These are phyloP conservation scores for Papilio aristodemus DNA, from an alignment of 1,140 invertebrate genomes.

Conservation along the genomic window DNA sequence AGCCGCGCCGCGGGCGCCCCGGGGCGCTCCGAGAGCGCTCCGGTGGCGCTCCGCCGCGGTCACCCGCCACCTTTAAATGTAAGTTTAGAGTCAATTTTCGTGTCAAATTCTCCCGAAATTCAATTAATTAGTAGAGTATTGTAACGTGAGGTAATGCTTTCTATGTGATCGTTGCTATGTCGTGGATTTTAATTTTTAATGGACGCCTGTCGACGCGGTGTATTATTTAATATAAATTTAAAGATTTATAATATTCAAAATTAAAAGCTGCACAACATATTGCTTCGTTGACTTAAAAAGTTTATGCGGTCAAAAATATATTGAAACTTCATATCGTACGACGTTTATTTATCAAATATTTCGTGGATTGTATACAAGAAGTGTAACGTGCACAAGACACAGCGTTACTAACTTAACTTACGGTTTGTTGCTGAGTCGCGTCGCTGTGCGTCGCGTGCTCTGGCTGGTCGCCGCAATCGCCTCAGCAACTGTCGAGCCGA, in stretches of 20 bases:
- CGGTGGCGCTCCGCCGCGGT: background rate
- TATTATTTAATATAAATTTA: background rate
- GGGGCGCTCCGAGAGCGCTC: background rate
- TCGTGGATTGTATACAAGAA: background rate
- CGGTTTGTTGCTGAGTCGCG: slow-evolving; percentile 31
- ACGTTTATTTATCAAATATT: background rate
- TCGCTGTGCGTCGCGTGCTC: slow-evolving; percentile 35
- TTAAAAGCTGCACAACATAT: background rate
- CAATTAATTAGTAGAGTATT: slow-evolving; percentile 77
- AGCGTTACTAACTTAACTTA: background rate
- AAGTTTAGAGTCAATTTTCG: slow-evolving; percentile 78
- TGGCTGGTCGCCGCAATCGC: too few species aligned
- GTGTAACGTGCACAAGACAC: background rate
- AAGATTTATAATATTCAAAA: background rate
- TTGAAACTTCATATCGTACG: background rate
- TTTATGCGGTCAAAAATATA: too few species aligned
- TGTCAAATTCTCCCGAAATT: slow-evolving; percentile 80
- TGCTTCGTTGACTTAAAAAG: too few species aligned
- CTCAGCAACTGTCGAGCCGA: slow-evolving; percentile 63
- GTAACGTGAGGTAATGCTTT: slow-evolving; percentile 56
- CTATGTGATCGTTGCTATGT: slow-evolving; percentile 43
- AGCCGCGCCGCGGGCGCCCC: background rate
- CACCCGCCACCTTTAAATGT: slow-evolving; percentile 47
- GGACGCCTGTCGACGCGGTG: background rate
- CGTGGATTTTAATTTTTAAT: slow-evolving; percentile 48